Evolutionary conservation across 2,113 vertebrate species (phyloP), one percentile per base, ranked within the genome.

Genomic region (Hippocampus mohnikei): DNA sequence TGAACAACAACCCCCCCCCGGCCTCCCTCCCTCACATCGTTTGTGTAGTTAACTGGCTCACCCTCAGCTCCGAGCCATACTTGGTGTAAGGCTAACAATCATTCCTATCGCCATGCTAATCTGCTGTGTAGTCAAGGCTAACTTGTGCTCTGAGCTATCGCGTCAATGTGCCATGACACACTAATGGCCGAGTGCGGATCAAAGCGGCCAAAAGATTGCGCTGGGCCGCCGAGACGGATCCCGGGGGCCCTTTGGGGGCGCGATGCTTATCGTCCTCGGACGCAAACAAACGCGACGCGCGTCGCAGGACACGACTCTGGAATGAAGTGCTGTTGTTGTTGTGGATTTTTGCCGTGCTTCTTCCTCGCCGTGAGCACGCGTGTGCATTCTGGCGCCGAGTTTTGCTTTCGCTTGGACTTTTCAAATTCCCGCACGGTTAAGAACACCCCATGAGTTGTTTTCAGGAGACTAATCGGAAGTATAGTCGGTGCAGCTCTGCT

Each of bases 191-290:
- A 20, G 82, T 74, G 21, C 46, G 44, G 83, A 88, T 89, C 81
- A 89, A 91, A 89, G 88, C 73, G 88, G 74, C 76, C 61, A 75
- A 77, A 67, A 89, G 83, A 88, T 88, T 88, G 82, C 84, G 81
- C 63, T 86, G 46, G 72, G 73, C 86, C 29, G 83, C 87, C 84
- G 75, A 78, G 69, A 44, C 56, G 48, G 81, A 81, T 82, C 86
- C 87, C 85, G 67, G 70, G 79, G 84, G 85, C 75, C 75, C 66
- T 67, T 76, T 67, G 72, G 63, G 46, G 42, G 70, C 66, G 0
- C 79, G 88, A 88, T 88, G 76, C 76, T 79, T 81, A 91, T 91
- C 84, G 1, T 79, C 41, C 60, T 21, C 15, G 67, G 62, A 61
- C 68, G 75, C 87, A 88, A 89, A 89, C 87, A 90, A 88, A 88